phyloP scores from a whole-genome alignment of 2,113 vertebrate species.

The Arothron firmamentum region DNA sequence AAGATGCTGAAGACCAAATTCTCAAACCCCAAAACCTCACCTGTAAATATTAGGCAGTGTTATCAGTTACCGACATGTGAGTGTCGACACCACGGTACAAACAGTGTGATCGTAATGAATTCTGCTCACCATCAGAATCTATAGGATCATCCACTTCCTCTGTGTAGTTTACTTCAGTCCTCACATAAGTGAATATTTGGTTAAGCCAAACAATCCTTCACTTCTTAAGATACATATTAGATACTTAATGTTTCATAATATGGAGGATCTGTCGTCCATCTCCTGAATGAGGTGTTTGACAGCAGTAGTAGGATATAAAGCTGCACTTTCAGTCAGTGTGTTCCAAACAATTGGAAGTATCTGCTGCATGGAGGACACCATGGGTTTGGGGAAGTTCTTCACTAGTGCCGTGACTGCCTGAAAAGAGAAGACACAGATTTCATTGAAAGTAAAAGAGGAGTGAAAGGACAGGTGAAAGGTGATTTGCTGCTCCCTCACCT shows the following conservation, averaged over 20 bases:
- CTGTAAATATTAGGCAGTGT: slow-evolving; percentile 60
- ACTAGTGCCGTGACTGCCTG: slow-evolving; percentile 96
- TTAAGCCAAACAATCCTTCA: slow-evolving; percentile 65
- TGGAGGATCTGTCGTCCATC: not conserved
- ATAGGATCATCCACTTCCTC: slow-evolving; percentile 96
- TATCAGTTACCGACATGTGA: not conserved
- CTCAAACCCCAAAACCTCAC: slow-evolving; percentile 97
- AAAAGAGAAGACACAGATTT: not conserved
- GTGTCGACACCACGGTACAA: not conserved
- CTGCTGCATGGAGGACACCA: slow-evolving; percentile 97
- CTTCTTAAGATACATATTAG: not conserved
- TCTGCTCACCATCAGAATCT: slow-evolving; percentile 89
- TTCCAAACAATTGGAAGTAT: slow-evolving; percentile 98
- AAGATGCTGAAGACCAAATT: slow-evolving; percentile 99
- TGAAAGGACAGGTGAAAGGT: no score
- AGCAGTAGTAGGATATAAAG: slow-evolving; percentile 87
- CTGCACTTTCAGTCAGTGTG: slow-evolving; percentile 94
- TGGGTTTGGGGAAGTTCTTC: slow-evolving; percentile 97
- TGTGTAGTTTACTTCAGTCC: slow-evolving; percentile 98
- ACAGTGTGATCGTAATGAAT: not conserved
- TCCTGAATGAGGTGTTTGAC: no score
- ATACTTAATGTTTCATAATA: no score
- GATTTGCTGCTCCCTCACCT: slow-evolving; percentile 70
- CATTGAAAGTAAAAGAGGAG: not conserved
- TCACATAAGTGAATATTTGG: slow-evolving; percentile 85